Evolutionary conservation across 1,140 invertebrate genomes (phyloP).

Genomic region (Scylla paramamosain): DNA sequence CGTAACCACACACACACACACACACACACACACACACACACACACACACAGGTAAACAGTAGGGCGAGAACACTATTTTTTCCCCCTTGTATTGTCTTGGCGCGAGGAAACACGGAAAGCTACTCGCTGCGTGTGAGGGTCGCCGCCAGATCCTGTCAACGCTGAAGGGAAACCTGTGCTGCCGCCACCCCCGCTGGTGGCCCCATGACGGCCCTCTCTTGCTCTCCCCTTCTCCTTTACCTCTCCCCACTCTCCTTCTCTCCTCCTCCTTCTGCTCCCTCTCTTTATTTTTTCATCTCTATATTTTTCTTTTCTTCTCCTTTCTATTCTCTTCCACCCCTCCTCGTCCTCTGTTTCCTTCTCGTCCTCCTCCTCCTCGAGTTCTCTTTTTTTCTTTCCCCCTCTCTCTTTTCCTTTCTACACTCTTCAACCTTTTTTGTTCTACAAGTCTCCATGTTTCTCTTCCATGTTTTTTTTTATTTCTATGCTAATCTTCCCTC

Average conservation of each 20-base stretch:
- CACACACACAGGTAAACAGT: constrained; percentile 34
- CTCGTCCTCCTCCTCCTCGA: background rate
- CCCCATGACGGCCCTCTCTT: background rate
- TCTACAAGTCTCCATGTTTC: background rate
- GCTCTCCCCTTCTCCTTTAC: background rate
- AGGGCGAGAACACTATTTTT: background rate
- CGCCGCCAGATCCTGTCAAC: background rate
- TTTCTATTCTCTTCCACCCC: background rate
- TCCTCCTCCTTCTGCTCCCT: background rate
- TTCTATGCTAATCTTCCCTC: background rate
- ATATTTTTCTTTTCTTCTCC: background rate
- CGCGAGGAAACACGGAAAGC: background rate
- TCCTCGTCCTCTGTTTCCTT: background rate
- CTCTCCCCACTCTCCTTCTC: background rate
- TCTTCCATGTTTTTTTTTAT: background rate
- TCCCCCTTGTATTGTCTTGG: background rate
- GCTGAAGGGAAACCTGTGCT: constrained; percentile 10
- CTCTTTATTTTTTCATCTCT: background rate
- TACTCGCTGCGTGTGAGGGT: background rate
- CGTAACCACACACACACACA: constrained; percentile 18
- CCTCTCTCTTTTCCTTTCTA: background rate
- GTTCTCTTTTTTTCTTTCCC: background rate
- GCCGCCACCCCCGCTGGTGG: background rate
- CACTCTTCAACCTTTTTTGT: background rate
- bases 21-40: constrained; percentile 27